Conservation (phyloP, 2,888 invertebrate genomes). For the Tridacna crocea region DNA sequence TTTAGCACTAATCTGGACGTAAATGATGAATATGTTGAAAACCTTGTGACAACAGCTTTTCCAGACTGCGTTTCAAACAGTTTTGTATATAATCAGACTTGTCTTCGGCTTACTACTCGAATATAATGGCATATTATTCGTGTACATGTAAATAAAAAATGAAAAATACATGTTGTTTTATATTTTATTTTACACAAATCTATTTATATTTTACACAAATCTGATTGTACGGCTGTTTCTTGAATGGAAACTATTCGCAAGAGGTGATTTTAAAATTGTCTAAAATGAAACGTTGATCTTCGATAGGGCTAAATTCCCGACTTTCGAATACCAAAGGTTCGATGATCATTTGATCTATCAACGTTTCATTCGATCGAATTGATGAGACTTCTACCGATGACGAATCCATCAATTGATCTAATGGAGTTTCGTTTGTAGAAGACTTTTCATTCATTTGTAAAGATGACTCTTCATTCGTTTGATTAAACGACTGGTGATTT, state of each 20-base stretch:
- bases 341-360: background rate
- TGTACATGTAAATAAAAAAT: background rate
- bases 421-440: background rate
- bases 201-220: background rate
- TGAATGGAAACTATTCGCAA: background rate
- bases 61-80: constrained; percentile 29
- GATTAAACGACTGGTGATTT: background rate
- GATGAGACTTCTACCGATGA: no score
- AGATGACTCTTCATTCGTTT: no score
- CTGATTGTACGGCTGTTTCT: background rate
- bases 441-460: no score
- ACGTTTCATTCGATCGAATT: background rate
- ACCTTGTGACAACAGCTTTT: constrained; percentile 6
- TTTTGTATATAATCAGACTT: constrained; percentile 24
- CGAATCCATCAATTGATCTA: background rate
- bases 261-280: constrained; percentile 3
- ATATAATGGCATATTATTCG: background rate
- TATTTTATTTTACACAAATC: background rate
- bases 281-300: constrained; percentile 5
- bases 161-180: constrained; percentile 4
- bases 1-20: constrained; percentile 6
- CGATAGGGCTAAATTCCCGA: background rate
- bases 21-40: constrained; percentile 28
- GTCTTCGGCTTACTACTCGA: background rate
- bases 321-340: background rate